Evolutionary conservation across 2,113 vertebrate genomes (phyloP).

Genomic region (Astur gentilis): DNA sequence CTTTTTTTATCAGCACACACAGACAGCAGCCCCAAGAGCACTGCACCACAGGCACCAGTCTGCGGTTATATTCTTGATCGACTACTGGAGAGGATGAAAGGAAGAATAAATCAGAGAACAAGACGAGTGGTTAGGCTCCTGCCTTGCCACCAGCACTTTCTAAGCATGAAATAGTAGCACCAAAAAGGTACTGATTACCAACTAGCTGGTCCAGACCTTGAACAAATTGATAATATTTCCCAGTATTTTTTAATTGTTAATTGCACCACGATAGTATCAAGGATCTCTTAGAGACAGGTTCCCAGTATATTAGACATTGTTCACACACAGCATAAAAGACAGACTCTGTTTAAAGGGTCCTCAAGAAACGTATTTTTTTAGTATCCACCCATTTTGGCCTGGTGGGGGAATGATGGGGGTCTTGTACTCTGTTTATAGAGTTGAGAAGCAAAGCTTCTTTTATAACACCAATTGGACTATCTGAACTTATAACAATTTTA

Average conservation of each 20-base stretch:
- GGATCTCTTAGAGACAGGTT: background rate
- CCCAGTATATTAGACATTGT: background rate
- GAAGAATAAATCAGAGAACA: conserved; percentile 10
- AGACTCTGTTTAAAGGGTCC: background rate
- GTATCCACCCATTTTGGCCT: background rate
- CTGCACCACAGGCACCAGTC: conserved; percentile 35
- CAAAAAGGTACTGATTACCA: background rate
- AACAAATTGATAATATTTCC: background rate
- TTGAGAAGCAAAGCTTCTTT: background rate
- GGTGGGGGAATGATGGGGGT: background rate
- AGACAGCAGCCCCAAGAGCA: background rate
- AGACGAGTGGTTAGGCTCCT: background rate
- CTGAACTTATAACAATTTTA: background rate
- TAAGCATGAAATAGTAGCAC: background rate
- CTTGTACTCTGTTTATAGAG: background rate
- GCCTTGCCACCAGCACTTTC: background rate
- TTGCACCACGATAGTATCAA: background rate
- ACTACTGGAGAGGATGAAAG: background rate
- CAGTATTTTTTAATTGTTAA: background rate
- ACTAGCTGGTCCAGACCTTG: background rate
- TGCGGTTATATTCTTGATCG: background rate
- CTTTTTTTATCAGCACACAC: conserved; percentile 15
- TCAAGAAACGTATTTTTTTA: background rate
- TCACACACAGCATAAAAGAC: background rate
- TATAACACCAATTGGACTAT: background rate